phyloP scores from a whole-genome alignment of 2,797 vertebrate genomes.

The Tragelaphus oryx region DNA sequence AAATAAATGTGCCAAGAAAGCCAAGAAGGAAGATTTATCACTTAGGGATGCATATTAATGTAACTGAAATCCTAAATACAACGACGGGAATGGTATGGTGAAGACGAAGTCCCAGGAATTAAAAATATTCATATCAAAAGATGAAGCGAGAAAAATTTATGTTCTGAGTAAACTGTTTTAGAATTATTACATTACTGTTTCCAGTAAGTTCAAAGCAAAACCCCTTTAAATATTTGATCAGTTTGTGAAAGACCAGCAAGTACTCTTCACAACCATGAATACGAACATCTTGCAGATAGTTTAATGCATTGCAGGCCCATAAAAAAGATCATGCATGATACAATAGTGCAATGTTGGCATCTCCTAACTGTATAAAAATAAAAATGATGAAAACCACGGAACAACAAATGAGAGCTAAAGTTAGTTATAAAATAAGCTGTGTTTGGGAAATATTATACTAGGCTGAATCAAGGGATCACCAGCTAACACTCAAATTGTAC shows the following conservation, averaged over 20 bases:
- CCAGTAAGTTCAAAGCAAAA: conserved; percentile 34
- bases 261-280: background rate
- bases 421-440: background rate
- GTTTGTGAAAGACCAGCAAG: conserved; percentile 35
- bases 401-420: conserved; percentile 1
- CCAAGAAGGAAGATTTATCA: background rate
- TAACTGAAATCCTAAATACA: conserved; percentile 16
- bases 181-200: conserved; percentile 33
- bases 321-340: conserved; percentile 35
- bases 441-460: background rate
- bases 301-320: conserved; percentile 40
- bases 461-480: background rate
- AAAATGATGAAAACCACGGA: conserved; percentile 18
- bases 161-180: background rate
- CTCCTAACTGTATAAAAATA: conserved; percentile 22
- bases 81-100: background rate
- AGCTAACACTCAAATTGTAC: background rate
- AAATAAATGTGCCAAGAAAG: conserved; percentile 27
- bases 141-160: conserved; percentile 16
- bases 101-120: background rate
- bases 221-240: conserved; percentile 38
- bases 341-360: background rate
- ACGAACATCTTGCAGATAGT: conserved; percentile 43
- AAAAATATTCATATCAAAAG: conserved; percentile 28
- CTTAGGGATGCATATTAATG: background rate